Percentiles rank a stretch among this genome's conserved stretches.
phyloP scores from a whole-genome alignment of 2,888 invertebrate genomes.

The Drosophila mettleri region DNA sequence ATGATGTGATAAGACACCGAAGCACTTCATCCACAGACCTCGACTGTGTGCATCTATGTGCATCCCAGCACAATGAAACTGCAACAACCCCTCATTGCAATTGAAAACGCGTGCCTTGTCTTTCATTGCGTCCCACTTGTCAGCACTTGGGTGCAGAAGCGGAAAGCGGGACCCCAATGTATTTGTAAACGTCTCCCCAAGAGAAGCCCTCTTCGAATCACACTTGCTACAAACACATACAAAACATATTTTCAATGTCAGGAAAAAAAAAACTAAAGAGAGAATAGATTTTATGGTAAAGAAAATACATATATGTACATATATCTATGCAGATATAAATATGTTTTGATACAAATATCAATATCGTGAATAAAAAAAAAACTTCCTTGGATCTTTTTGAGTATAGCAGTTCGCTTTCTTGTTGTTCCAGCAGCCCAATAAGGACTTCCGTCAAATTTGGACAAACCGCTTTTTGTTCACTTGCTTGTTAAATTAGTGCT shows the following conservation, averaged over 20 bases:
- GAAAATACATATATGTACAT: too few species aligned
- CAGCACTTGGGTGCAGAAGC: slow-evolving; percentile 24
- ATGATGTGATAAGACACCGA: slow-evolving; percentile 65
- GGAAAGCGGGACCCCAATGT: slow-evolving; percentile 2
- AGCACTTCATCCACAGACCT: slow-evolving; percentile 30
- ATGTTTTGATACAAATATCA: neutral
- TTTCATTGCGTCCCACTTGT: slow-evolving; percentile 49
- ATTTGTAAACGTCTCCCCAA: neutral
- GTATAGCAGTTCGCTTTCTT: too few species aligned
- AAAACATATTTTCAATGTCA: neutral
- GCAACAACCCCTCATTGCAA: slow-evolving; percentile 29
- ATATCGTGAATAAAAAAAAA: too few species aligned
- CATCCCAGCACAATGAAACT: slow-evolving; percentile 34
- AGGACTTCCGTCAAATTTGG: slow-evolving; percentile 46
- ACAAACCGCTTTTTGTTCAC: slow-evolving; percentile 24
- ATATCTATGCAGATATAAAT: too few species aligned
- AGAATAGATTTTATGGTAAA: neutral
- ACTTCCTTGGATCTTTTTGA: neutral
- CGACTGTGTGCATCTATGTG: neutral
- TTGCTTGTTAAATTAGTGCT: slow-evolving; percentile 44
- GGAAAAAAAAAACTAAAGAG: neutral
- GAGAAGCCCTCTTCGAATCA: slow-evolving; percentile 48
- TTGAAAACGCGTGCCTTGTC: slow-evolving; percentile 60
- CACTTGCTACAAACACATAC: slow-evolving; percentile 38
- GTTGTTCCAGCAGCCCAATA: slow-evolving; percentile 20